Base-by-base conservation (phyloP, 2,888 invertebrate genomes). In the Synanthedon vespiformis region DNA sequence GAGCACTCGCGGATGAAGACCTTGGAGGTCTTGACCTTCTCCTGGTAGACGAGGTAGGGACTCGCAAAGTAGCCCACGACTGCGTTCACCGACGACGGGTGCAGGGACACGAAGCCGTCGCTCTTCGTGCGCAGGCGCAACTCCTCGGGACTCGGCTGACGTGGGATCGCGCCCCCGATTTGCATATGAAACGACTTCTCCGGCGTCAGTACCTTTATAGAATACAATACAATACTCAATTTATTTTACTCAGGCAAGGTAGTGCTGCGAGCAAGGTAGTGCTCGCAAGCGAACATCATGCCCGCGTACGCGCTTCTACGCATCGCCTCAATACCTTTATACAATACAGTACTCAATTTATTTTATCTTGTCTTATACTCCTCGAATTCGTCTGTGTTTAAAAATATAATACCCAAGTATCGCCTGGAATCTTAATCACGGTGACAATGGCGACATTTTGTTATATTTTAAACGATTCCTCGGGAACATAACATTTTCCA, bases 1-100 rank as follows among this genome's bases (percentile, higher is more conserved):
- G 94, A 93, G 60, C 94, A 92, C 67, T 95, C 94, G 47, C 94
- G 86, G 18, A 95, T 93, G 66, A 92, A 95, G 40, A 95, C 92
- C 63, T 91, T 89, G 3, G 92, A 92, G 0, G 95, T 95, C 70
- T 93, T 93, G 16, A 95, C 91, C 74, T 95, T 95, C 72, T 95
- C 95, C 69, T 95, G 94, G 67, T 92, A 95, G 22, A 94, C 92
- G 48, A 95, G 72, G 67, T 93, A 95, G 0, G 95, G 94, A 65
- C 94, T 93, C 8, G 89, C 80, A 68, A 91, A 95, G 65, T 90
- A 83, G 0, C 89, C 89, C 0, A 91, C 81, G 8, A 79, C 84
- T 2, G 91, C 90, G 71, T 94, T 94, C 0, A 94, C 90, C 0
- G 94, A 94, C 0, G 94, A 93, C 0, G 94, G 94, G 76, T 95